Percentiles rank a stretch among this genome's conserved stretches.
Evolutionary conservation across 2,888 invertebrate species (phyloP).

Genomic region (Adela reaumurella): DNA sequence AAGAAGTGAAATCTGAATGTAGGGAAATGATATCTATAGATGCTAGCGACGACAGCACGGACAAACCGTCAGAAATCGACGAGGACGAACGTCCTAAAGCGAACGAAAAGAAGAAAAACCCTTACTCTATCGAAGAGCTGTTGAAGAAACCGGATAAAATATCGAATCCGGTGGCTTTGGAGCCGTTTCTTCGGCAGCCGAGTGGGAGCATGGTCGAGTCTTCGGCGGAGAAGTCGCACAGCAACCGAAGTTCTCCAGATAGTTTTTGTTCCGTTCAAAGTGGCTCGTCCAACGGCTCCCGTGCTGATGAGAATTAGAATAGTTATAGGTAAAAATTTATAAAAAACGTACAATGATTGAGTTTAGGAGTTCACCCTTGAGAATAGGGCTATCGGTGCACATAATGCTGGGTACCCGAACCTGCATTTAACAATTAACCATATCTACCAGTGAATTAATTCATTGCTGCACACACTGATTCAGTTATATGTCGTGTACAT

Average conservation of each 20-base stretch:
- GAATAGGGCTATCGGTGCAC: too few species aligned
- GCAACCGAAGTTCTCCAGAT: conserved; percentile 43
- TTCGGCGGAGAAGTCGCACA: conserved; percentile 27
- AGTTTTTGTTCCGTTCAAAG: conserved; percentile 45
- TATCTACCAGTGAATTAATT: too few species aligned
- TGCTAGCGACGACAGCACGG: conserved; percentile 60
- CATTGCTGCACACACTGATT: too few species aligned
- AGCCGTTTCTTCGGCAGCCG: conserved; percentile 53
- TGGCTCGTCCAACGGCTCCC: conserved; percentile 38
- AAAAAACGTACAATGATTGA: too few species aligned
- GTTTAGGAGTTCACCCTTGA: too few species aligned
- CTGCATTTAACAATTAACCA: too few species aligned
- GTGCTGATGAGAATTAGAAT: conserved; percentile 9
- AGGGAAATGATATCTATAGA: conserved; percentile 48
- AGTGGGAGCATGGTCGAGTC: conserved; percentile 57
- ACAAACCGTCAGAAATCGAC: conserved; percentile 44
- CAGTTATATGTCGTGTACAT: too few species aligned
- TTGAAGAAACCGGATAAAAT: conserved; percentile 76
- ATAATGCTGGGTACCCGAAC: too few species aligned
- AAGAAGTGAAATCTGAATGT: conserved; percentile 13
- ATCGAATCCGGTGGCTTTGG: conserved; percentile 32
- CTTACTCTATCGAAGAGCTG: conserved; percentile 84
- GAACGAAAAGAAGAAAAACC: conserved; percentile 66
- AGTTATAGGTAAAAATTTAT: too few species aligned
- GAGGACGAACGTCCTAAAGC: conserved; percentile 34